Evolutionary conservation across 1,140 invertebrate genomes (phyloP).

Genomic region (Drosophila biarmipes): DNA sequence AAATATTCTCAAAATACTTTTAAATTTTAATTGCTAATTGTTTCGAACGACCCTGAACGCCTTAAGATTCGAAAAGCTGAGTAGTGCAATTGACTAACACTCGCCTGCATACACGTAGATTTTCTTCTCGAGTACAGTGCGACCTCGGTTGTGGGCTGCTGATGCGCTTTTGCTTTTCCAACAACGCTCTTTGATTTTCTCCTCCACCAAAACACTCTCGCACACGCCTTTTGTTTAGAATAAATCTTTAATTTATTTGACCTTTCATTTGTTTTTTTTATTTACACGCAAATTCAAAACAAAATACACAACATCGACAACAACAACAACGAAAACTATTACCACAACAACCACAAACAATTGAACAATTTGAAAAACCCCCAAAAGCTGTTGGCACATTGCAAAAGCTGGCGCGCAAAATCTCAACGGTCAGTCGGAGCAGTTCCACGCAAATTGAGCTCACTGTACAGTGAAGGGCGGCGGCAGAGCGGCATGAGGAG

Average conservation of each 20-base stretch:
- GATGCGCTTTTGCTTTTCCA: conserved; percentile 30
- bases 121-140: conserved; percentile 30
- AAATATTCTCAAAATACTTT: background rate
- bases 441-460: conserved; percentile 82
- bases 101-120: conserved; percentile 24
- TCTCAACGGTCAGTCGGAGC: conserved; percentile 81
- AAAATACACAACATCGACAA: conserved; percentile 35
- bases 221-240: conserved; percentile 29
- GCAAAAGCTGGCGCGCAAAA: conserved; percentile 84
- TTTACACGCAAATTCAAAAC: conserved; percentile 73
- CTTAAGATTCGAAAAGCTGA: conserved; percentile 1
- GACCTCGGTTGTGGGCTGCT: conserved; percentile 20
- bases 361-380: conserved; percentile 42
- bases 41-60: background rate
- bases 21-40: background rate
- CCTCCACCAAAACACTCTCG: conserved; percentile 2
- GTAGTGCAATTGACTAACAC: background rate
- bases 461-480: conserved; percentile 64
- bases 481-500: conserved; percentile 25
- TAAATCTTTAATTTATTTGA: conserved; percentile 69
- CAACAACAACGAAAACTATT: conserved; percentile 35
- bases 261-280: conserved; percentile 71
- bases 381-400: conserved; percentile 79
- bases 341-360: conserved; percentile 45
- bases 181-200: conserved; percentile 35